Evolutionary conservation across 2,888 invertebrate species (phyloP).

Genomic region (Heliconius hortense): DNA sequence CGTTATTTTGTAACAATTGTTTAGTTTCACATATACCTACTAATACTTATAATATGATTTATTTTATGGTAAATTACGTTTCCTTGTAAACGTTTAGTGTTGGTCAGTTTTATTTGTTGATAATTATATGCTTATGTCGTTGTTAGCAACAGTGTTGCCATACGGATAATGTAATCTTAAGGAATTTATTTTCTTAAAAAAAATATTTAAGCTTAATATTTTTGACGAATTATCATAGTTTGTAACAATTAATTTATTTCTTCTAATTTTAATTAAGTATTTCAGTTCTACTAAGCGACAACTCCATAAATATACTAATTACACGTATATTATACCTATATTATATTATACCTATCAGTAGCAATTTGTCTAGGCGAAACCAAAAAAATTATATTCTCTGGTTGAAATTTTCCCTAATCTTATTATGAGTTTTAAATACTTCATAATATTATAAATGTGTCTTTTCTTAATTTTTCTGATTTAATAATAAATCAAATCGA

Average conservation of each 20-base stretch:
- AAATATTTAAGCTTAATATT: background rate
- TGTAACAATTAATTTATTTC: no score
- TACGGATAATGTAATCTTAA: background rate
- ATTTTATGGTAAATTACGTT: constrained; percentile 18
- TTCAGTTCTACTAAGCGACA: background rate
- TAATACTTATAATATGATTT: constrained; percentile 12
- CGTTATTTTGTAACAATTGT: constrained; percentile 15
- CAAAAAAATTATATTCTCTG: no score
- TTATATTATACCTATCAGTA: no score
- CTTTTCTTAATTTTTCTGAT: no score
- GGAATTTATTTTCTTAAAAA: background rate
- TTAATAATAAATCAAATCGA: no score
- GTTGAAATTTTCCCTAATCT: no score
- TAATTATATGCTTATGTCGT: background rate
- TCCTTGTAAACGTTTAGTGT: constrained; percentile 14
- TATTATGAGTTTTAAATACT: no score
- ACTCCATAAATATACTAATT: background rate
- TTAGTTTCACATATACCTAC: constrained; percentile 13
- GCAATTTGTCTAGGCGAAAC: no score
- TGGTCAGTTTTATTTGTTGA: constrained; percentile 17
- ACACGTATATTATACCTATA: background rate
- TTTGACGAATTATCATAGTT: no score
- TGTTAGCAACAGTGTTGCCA: constrained; percentile 14
- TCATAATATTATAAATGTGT: no score
- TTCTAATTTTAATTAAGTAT: background rate